Base-by-base conservation (phyloP, 2,888 invertebrate genomes). In the Creontiades dilutus region DNA sequence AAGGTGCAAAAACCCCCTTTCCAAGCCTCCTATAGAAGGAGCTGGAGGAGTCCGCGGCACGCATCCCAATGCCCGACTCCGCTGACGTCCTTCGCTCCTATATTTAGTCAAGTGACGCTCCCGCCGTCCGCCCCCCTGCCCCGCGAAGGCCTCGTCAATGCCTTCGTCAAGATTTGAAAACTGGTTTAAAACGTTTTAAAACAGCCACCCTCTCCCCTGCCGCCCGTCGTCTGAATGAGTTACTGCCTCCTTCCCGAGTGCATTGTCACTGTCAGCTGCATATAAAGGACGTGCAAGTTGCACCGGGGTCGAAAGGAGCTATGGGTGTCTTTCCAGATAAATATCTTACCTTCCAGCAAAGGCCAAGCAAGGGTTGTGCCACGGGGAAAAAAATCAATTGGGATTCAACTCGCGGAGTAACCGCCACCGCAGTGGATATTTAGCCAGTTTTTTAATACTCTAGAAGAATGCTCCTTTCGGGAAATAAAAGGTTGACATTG, bases 101-200 rank as follows among this genome's bases (percentile, higher is more conserved):
- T 91, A 91, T 91, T 91, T 91, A 91, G 91, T 89, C 89, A 90
- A 82, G 86, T 90, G 82, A 88, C 86, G 48, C 88, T 81, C 88
- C 90, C 88, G 90, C 90, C 19, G 88, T 46, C 88, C 76, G 23
- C 76, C 52, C 80, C 78, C 52, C 78, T n/a, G 0, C 48, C 7
- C 88, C 47, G 19, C 48, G 14, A 52, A n/a, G 57, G 68, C 80
- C 78, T 88, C 78, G 88, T 88, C 88, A 88, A 78, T 80, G 88
- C 88, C 88, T 76, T 88, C 88, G 91, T 87, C 90, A 86, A 81
- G 90, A 90, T 89, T 90, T 90, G 90, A 90, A 90, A 90, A 90
- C 90, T 90, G 90, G 90, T 90, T 90, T 90, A 90, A 90, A 90
- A 90, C 89, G 88, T 90, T 90, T 90, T 90, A 89, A 89, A 89